Conservation (phyloP, 2,797 vertebrate genomes). For the Fistularia tabacaria region DNA sequence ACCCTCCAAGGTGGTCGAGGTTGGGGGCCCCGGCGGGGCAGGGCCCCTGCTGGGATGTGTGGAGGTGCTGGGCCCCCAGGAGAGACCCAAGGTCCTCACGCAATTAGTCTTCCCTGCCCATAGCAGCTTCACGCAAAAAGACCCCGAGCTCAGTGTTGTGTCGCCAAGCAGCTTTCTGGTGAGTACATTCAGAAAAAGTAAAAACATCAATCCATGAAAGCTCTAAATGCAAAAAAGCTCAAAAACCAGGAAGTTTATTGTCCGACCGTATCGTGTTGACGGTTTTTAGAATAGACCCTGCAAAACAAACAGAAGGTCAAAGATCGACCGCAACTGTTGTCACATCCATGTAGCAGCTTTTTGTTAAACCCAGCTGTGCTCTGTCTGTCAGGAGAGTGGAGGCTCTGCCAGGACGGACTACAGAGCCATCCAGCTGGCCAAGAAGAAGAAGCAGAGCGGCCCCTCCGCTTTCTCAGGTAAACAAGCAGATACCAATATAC, state of each 20-base stretch:
- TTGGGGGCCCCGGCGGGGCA: constrained; percentile 50
- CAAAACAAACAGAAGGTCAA: too few relatives aligned
- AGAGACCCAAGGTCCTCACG: constrained; percentile 79
- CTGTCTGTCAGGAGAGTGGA: constrained; percentile 80
- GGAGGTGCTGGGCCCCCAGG: constrained; percentile 76
- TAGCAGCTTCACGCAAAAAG: constrained; percentile 81
- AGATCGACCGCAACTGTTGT: too few relatives aligned
- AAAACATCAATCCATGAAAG: too few relatives aligned
- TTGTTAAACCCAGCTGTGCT: background rate
- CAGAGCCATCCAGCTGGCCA: constrained; percentile 92
- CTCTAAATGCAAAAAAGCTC: too few relatives aligned
- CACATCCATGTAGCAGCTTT: too few relatives aligned
- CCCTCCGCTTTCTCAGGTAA: constrained; percentile 60
- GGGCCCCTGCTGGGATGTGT: constrained; percentile 74
- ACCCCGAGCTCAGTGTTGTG: constrained; percentile 74
- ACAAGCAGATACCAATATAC: too few relatives aligned
- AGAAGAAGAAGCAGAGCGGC: constrained; percentile 88
- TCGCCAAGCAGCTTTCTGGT: constrained; percentile 85
- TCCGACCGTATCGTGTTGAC: too few relatives aligned
- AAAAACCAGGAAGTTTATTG: too few relatives aligned
- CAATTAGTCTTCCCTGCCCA: constrained; percentile 83
- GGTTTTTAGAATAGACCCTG: too few relatives aligned
- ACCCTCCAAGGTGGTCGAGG: constrained; percentile 76
- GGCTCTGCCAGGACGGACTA: constrained; percentile 96
- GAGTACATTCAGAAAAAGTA: constrained; percentile 42